Evolutionary conservation across 2,888 invertebrate genomes (phyloP), one percentile per base, ranked within the genome.

Genomic region (Atherix ibis): DNA sequence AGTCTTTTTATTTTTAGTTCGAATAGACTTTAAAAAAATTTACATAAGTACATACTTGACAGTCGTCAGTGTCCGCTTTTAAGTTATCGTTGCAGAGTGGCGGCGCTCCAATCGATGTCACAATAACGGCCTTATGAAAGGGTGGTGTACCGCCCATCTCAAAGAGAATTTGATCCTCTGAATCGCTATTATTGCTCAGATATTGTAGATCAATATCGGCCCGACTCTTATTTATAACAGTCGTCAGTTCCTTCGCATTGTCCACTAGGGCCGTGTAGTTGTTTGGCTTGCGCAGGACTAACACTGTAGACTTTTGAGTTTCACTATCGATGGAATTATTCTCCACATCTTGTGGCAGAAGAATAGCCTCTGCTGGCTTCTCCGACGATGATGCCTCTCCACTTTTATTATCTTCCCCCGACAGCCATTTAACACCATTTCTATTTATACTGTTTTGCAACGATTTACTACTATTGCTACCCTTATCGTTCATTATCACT

Each of bases 21-120:
- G 10, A 10, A 22, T 10, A 22, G 10, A 8, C 10, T 22, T 10
- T 22, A 22, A 22, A 27, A 27, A 10, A 8, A n/a, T 10, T 8
- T 27, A 10, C 13, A 9, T 29, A 15, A n/a, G 4, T 14, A 34
- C 44, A 44, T 39, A 70, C 71, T 65, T 70, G 70, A 39, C 71
- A 71, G 27, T 69, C 69, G 0, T 64, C 58, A 18, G 67, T 64
- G 24, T 49, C 47, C 6, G 51, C 51, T 15, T 44, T 48, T 12
- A 42, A 43, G 3, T 43, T 36, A 57, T 48, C 40, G 53, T 65
- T 31, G 35, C 48, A 45, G 53, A 67, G 44, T 58, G 59, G 1
- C 51, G 60, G 41, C 58, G 64, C 13, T 46, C 52, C 44, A 53
- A 63, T 1, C 49, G 51, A 37, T 51, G 68, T 15, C 53, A 66